phyloP scores from a whole-genome alignment of 2,113 vertebrate species.

The Tringa solitaria region DNA sequence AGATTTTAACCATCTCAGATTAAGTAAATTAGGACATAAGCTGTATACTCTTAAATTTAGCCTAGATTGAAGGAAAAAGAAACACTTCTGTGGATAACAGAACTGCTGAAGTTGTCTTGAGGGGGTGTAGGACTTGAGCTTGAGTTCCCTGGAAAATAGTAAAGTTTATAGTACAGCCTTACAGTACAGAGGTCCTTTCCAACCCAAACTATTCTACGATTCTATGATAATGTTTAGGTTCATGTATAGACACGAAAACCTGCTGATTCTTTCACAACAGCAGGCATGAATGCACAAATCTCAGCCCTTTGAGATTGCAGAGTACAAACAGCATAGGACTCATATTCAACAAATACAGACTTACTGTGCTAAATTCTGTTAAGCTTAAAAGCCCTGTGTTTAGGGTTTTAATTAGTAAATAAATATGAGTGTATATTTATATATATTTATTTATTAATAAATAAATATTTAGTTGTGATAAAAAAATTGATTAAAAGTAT shows the following conservation, averaged over 20 bases:
- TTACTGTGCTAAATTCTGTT: not conserved
- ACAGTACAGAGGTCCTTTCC: not conserved
- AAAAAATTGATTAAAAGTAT: not conserved
- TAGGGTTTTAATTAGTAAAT: constrained; percentile 8
- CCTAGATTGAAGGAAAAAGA: not conserved
- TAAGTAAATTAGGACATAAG: not conserved
- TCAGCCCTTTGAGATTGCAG: not conserved
- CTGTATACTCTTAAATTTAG: not conserved
- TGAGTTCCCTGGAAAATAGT: not conserved
- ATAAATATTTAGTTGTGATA: not conserved
- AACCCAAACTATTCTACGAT: not conserved
- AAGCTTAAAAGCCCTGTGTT: not conserved
- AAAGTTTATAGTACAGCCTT: not conserved
- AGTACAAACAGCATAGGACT: not conserved
- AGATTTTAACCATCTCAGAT: not conserved
- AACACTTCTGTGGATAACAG: not conserved
- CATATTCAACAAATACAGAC: not conserved
- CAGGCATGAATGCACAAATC: not conserved
- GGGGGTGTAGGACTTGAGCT: not conserved
- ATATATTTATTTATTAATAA: not conserved
- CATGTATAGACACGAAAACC: rapidly evolving
- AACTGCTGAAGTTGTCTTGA: not conserved
- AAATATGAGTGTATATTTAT: not conserved
- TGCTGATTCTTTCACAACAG: not conserved
- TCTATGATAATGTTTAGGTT: not conserved